phyloP scores from a whole-genome alignment of 2,113 vertebrate genomes.

The Phalacrocorax aristotelis region DNA sequence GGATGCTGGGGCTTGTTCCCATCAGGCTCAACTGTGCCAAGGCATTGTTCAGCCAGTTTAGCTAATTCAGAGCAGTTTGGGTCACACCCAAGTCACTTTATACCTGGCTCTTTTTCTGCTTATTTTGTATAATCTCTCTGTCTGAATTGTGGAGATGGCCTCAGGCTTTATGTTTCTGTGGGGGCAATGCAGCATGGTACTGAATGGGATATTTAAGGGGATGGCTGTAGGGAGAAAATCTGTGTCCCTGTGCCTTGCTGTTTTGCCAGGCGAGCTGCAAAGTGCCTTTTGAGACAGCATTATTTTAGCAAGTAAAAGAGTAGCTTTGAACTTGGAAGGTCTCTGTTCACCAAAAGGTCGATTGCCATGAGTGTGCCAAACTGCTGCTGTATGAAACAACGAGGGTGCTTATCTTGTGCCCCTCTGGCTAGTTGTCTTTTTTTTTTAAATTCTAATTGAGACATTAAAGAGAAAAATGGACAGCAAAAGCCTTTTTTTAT shows the following conservation, averaged over 20 bases:
- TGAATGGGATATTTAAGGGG: neutral
- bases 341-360: neutral
- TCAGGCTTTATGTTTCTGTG: neutral
- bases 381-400: no score
- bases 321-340: neutral
- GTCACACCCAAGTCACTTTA: neutral
- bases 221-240: neutral
- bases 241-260: rapidly evolving
- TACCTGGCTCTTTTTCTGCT: neutral
- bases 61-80: neutral
- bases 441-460: neutral
- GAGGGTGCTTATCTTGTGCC: neutral
- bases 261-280: neutral
- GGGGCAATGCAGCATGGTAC: neutral
- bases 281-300: neutral
- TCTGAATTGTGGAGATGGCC: neutral
- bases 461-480: neutral
- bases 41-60: neutral
- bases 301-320: neutral
- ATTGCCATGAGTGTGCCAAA: neutral
- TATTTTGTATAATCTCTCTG: neutral
- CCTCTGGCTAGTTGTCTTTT: neutral
- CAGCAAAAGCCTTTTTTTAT: neutral
- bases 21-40: rapidly evolving
- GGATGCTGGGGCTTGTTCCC: neutral